Base-by-base conservation (phyloP, 1,140 invertebrate genomes). In the Dreissena rostriformis region DNA sequence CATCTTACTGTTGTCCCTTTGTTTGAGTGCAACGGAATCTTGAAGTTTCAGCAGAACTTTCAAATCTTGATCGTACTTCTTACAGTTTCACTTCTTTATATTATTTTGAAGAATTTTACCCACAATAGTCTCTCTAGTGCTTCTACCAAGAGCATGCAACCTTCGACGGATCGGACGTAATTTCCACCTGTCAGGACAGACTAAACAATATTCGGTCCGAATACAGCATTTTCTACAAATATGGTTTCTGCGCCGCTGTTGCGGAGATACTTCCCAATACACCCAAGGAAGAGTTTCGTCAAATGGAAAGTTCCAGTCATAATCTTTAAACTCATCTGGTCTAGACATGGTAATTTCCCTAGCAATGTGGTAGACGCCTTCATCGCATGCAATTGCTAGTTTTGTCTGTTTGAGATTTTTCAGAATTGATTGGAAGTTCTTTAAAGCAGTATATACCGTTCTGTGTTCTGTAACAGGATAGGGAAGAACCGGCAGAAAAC, bases 271-370 rank as follows among this genome's bases (percentile, higher is more conserved):
- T 72, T 72, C 12, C 70, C 70, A 28, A 72, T 29, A 51, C 70
- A 75, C 15, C 73, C 24, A 26, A 75, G 65, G 73, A 14, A 63
- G 12, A 57, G 28, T 63, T 75, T 75, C 28, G 73, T 63, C 73
- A 75, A 12, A 28, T 75, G 73, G 55, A 75, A 75, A 15, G n/a
- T 61, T 57, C 73, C 22, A 75, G 52, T 14, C 73, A 75, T 61
- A 17, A 75, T 75, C 26, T 14, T 75, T 2, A 28, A 75, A 75
- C 55, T 75, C 73, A 8, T 61, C 24, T 11, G 53, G 39, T 11
- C 65, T 12, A 28, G 11, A 15, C 19, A 67, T 12, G 19, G 65
- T 22, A 15, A 22, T 22, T 61, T 80, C 77, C 39, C 77, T 19
- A 0, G 67, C 77, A 24, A 80, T 71, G 24, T 71, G 66, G n/a